Base-by-base conservation (phyloP, 2,888 invertebrate species). In the Heliconius hortense region DNA sequence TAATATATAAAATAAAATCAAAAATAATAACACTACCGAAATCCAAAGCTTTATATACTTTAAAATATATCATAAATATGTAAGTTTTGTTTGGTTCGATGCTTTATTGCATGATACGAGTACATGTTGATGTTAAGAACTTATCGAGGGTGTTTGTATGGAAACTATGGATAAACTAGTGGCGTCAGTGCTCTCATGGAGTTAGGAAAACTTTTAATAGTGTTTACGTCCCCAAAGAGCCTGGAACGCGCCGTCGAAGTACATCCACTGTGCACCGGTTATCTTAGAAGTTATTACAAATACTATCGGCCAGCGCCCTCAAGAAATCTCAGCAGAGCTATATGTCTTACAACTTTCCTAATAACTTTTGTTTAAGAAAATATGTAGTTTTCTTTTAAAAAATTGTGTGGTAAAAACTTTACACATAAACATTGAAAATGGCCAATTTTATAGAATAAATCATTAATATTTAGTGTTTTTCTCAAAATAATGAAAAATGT, bases 181-280 rank as follows among this genome's bases (percentile, higher is more conserved):
- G 87, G 86, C 84, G 89, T 88, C 87, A 84, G 83, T 80, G 85
- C 85, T 87, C 84, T 84, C 86, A 83, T 82, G 79, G 82, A 89
- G 89, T 90, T 89, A 84, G 87, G 72, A 74, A 82, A 93, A 93
- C 89, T 93, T 92, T 92, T 92, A 93, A 92, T 92, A 92, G 92
- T 86, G 89, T 91, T 89, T 87, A 82, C 81, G 82, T 82, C 82
- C 78, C 80, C 75, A 76, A 82, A 78, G 81, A 79, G 77, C 69
- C 77, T 76, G 79, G 66, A 76, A 79, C 79, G 78, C 77, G 80
- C 76, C 77, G 81, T 78, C 81, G 77, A 77, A 80, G 79, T 80
- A 81, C 75, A 82, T 79, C 76, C 78, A 80, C 77, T 79, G 76
- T 78, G 75, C 77, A 79, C 77, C 79, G 78, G 79, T 79, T 82